These are phyloP conservation scores for Sebastes jordani DNA, from an alignment of 2,797 vertebrate species.

Conservation along the genomic window DNA sequence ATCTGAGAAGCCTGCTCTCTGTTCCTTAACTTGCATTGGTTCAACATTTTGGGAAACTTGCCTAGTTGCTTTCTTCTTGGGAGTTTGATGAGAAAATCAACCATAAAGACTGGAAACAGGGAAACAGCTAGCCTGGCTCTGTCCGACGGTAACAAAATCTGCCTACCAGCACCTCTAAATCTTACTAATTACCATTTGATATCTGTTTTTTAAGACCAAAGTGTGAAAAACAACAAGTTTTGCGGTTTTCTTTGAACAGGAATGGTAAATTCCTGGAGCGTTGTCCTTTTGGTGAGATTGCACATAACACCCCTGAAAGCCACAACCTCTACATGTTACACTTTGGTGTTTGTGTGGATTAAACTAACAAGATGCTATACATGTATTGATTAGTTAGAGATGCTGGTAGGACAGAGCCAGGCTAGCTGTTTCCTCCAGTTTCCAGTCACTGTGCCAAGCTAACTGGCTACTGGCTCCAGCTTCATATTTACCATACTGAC, in stretches of 20 bases:
- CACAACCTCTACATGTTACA: background rate
- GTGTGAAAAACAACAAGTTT: background rate
- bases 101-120: background rate
- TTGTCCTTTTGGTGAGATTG: background rate
- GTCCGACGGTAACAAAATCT: conserved; percentile 3
- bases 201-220: background rate
- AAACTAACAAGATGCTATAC: background rate
- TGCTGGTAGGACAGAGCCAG: background rate
- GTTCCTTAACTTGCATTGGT: background rate
- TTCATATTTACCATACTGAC: background rate
- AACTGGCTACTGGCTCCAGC: background rate
- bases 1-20: background rate
- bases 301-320: background rate
- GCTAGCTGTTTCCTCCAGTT: background rate
- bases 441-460: background rate
- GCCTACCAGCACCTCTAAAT: background rate
- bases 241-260: background rate
- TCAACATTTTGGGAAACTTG: background rate
- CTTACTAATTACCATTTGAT: background rate
- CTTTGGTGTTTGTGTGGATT: conserved; percentile 1
- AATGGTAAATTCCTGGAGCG: background rate
- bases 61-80: background rate
- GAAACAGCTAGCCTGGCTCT: background rate
- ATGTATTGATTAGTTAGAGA: background rate
- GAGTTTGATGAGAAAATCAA: background rate